These are phyloP conservation scores for Sebastes reedi DNA, from an alignment of 2,797 vertebrate species.

Conservation along the genomic window DNA sequence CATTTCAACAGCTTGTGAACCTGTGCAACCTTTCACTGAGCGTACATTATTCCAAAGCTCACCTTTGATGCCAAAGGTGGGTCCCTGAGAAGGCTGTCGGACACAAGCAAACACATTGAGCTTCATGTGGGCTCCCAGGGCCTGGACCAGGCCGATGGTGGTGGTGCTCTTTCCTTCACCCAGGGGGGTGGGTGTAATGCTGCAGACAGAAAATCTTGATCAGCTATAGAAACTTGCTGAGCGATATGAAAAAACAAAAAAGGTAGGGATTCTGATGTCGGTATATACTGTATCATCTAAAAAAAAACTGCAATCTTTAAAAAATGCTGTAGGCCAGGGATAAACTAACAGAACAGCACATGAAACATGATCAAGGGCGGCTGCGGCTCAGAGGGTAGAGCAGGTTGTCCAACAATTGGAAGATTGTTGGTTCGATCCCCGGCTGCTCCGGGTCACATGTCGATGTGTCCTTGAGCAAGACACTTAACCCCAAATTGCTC, in stretches of 20 bases:
- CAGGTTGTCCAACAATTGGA: no score
- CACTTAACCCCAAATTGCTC: no score
- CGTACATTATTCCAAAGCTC: background rate
- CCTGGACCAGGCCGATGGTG: constrained; percentile 94
- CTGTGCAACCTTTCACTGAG: background rate
- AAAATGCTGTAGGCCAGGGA: background rate
- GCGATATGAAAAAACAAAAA: background rate
- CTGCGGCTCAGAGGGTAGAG: no score
- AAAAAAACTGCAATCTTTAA: background rate
- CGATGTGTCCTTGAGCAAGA: no score
- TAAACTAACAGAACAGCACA: background rate
- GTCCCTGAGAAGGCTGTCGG: constrained; percentile 97
- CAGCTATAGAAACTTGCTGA: background rate
- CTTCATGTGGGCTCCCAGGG: constrained; percentile 92
- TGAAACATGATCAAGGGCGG: no score
- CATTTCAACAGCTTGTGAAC: background rate
- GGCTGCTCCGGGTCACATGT: no score
- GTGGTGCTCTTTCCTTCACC: constrained; percentile 99
- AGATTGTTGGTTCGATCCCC: no score
- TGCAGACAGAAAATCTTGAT: constrained; percentile 60
- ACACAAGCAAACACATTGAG: constrained; percentile 96
- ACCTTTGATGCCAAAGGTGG: constrained; percentile 99
- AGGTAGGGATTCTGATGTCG: background rate
- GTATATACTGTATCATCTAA: background rate
- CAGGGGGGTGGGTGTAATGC: constrained; percentile 97